A percentile compares a stretch with the other conserved stretches of the same genome.
phyloP scores from a whole-genome alignment of 2,797 vertebrate species.

The Pipistrellus kuhlii region DNA sequence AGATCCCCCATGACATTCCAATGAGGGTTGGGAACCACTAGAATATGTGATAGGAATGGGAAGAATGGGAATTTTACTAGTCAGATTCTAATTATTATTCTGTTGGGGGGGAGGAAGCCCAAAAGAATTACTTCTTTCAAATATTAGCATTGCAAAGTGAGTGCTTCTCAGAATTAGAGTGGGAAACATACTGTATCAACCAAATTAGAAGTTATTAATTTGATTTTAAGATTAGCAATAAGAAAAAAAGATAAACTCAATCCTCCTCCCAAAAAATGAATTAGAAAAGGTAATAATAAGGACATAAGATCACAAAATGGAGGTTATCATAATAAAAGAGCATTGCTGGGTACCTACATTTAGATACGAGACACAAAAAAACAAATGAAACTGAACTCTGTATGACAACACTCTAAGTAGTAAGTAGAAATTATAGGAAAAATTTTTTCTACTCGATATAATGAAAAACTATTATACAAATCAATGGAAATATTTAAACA shows the following conservation, averaged over 20 bases:
- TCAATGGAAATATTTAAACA: neutral
- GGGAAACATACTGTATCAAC: neutral
- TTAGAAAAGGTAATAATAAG: neutral
- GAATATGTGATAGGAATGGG: neutral
- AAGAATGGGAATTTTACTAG: neutral
- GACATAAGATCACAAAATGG: neutral
- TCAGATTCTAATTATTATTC: slow-evolving; percentile 5
- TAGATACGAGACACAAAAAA: neutral
- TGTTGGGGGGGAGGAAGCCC: neutral
- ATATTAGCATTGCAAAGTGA: neutral
- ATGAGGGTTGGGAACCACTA: neutral
- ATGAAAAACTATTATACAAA: neutral
- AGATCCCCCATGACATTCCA: neutral
- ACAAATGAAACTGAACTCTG: neutral
- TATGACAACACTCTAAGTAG: neutral
- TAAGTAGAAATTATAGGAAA: neutral
- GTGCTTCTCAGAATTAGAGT: neutral
- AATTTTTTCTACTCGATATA: neutral
- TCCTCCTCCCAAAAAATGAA: neutral
- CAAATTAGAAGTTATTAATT: neutral
- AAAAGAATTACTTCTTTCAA: neutral
- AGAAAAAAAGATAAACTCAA: slow-evolving; percentile 34
- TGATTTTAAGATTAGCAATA: slow-evolving; percentile 42
- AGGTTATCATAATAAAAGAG: neutral
- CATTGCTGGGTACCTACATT: neutral